Conservation (phyloP, 2,113 vertebrate species). For the Mugil cephalus region DNA sequence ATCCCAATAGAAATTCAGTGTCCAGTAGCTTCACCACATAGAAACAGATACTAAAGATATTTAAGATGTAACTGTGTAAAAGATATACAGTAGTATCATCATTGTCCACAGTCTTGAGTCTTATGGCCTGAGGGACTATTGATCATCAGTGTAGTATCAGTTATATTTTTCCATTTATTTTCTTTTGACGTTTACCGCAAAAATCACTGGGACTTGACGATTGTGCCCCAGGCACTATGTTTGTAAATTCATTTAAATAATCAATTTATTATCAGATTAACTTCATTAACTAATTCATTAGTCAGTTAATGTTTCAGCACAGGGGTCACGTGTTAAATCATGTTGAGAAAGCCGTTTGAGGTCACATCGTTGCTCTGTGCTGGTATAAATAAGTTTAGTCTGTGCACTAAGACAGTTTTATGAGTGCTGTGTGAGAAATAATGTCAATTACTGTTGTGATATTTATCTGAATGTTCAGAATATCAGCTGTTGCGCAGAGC, state of each 20-base stretch:
- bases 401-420: not conserved
- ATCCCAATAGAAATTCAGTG: too few relatives aligned
- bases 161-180: too few relatives aligned
- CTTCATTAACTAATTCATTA: not conserved
- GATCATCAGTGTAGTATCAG: too few relatives aligned
- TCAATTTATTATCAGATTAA: not conserved
- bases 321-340: not conserved
- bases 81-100: too few relatives aligned
- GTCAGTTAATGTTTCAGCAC: not conserved
- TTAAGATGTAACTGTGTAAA: too few relatives aligned
- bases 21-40: too few relatives aligned
- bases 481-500: slow-evolving; percentile 35
- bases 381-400: not conserved
- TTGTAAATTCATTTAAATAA: not conserved
- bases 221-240: not conserved
- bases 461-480: slow-evolving; percentile 37
- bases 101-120: too few relatives aligned
- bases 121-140: too few relatives aligned
- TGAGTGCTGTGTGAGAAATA: slow-evolving; percentile 11
- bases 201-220: not conserved
- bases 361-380: not conserved
- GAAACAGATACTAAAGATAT: too few relatives aligned
- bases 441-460: slow-evolving; percentile 10
- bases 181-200: not conserved
- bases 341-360: not conserved